phyloP scores from a whole-genome alignment of 2,113 vertebrate species.

The Cephalopterus ornatus region DNA sequence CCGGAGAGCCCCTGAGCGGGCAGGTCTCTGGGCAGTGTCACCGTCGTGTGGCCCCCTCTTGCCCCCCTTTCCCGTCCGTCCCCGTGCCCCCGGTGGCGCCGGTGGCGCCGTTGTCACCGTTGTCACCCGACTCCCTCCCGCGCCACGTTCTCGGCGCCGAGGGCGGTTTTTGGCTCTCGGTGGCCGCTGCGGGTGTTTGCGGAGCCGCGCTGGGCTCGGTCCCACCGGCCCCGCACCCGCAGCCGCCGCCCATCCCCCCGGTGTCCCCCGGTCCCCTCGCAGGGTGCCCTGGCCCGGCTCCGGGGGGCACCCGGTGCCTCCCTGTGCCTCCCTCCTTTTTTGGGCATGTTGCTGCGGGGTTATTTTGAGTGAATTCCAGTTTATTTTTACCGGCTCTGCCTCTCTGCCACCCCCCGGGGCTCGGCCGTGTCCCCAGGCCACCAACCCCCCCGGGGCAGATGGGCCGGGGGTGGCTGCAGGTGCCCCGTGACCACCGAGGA shows the following conservation, averaged over 20 bases:
- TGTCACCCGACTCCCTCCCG: not conserved
- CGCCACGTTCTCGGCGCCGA: not conserved
- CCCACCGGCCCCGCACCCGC: too few species aligned
- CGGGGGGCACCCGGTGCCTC: not conserved
- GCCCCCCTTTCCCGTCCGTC: not conserved
- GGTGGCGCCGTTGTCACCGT: not conserved
- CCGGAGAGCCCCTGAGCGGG: too few species aligned
- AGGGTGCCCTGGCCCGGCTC: not conserved
- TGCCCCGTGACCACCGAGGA: rapidly evolving
- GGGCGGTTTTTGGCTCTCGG: not conserved
- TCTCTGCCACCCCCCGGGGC: not conserved
- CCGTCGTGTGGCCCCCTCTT: not conserved
- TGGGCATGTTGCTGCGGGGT: conserved; percentile 44
- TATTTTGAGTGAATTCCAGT: conserved; percentile 69
- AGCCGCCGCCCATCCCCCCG: too few species aligned
- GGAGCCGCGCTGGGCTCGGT: too few species aligned
- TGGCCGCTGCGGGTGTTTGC: not conserved
- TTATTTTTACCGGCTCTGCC: conserved; percentile 65
- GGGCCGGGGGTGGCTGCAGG: not conserved
- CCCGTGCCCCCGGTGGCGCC: too few species aligned
- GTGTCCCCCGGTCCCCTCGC: not conserved
- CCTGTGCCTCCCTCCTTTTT: conserved; percentile 49
- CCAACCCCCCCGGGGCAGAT: not conserved
- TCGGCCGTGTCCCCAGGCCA: not conserved
- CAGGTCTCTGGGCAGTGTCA: not conserved